A percentile compares a stretch with the other conserved stretches of the same genome.
Conservation (phyloP, 2,888 invertebrate species). For the Pyrrhosoma nymphula region DNA sequence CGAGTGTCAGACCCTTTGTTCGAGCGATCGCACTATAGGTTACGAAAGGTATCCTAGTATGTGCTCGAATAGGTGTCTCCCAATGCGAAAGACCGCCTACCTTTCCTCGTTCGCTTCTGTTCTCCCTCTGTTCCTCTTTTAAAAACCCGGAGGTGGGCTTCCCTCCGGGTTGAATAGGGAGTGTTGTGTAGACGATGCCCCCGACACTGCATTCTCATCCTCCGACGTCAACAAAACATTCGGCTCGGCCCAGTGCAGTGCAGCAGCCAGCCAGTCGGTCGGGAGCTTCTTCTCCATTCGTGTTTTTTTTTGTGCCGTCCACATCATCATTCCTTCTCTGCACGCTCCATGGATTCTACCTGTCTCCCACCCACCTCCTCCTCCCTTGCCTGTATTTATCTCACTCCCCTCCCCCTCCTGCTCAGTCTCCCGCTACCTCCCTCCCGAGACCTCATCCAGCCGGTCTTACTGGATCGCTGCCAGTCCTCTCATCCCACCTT, state of each 20-base stretch:
- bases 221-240: background rate
- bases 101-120: too few species aligned
- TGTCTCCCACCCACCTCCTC: background rate
- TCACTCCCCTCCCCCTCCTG: background rate
- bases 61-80: too few species aligned
- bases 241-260: background rate
- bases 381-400: background rate
- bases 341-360: background rate
- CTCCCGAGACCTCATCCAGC: background rate
- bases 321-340: background rate
- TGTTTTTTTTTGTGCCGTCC: background rate
- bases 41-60: too few species aligned
- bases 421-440: background rate
- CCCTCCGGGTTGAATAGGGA: too few species aligned
- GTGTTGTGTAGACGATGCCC: too few species aligned
- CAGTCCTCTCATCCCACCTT: background rate
- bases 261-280: background rate
- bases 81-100: too few species aligned
- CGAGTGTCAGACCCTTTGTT: too few species aligned
- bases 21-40: too few species aligned
- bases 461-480: constrained; percentile 55
- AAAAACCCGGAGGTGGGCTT: too few species aligned
- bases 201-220: background rate
- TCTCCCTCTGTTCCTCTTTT: too few species aligned
- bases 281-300: background rate